Percentiles rank a stretch among this genome's conserved stretches.
phyloP scores from a whole-genome alignment of 2,888 invertebrate genomes.

The Tolmerus cingulatus region DNA sequence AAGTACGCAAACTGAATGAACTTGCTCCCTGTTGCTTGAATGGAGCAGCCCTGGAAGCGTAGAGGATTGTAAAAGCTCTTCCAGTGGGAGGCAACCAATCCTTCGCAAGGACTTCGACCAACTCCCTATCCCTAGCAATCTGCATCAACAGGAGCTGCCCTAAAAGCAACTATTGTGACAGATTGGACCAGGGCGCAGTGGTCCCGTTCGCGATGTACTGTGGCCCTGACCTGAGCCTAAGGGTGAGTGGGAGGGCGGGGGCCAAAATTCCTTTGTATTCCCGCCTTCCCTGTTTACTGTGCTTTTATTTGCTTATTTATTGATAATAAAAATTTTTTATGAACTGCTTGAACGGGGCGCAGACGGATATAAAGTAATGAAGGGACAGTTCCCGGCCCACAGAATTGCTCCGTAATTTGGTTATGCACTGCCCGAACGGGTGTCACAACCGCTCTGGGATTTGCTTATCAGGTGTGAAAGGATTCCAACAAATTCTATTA shows the following conservation, averaged over 20 bases:
- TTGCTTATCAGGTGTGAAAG: slow-evolving; percentile 1
- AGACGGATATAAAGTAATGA: slow-evolving; percentile 1
- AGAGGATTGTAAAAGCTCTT: slow-evolving; percentile 34
- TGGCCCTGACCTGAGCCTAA: neutral
- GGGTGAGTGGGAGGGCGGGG: neutral
- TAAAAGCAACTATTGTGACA: neutral
- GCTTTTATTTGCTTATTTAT: slow-evolving; percentile 19
- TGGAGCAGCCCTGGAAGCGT: slow-evolving; percentile 22
- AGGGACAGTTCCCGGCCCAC: neutral
- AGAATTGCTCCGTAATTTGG: slow-evolving; percentile 4
- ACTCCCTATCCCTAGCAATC: neutral
- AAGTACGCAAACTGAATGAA: neutral
- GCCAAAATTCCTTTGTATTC: neutral
- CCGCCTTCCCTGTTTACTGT: neutral
- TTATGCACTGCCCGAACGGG: neutral
- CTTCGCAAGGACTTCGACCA: neutral
- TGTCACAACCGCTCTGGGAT: neutral
- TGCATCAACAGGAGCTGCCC: neutral
- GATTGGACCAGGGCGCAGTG: neutral
- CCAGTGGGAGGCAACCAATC: neutral
- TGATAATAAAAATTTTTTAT: slow-evolving; percentile 29
- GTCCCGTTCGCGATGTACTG: neutral
- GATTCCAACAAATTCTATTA: neutral
- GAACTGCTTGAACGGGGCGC: neutral
- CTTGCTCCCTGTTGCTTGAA: slow-evolving; percentile 24